These are phyloP conservation scores for Taenioides sp. DNA, from an alignment of 2,797 vertebrate species.

Conservation along the genomic window DNA sequence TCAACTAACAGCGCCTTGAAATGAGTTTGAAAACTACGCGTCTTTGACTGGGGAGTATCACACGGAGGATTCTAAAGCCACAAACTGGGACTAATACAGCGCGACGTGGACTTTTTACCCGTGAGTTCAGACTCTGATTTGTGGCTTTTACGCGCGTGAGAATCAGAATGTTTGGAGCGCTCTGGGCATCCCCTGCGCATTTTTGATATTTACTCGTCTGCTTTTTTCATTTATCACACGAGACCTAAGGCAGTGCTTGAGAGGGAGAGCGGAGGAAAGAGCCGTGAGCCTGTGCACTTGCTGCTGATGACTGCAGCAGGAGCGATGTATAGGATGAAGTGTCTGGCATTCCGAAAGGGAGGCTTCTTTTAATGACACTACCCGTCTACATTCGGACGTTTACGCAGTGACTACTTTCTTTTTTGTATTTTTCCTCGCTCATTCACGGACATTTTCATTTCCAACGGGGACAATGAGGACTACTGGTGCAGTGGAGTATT, in stretches of 20 bases:
- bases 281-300: slow-evolving; percentile 51
- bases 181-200: slow-evolving; percentile 28
- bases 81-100: slow-evolving; percentile 52
- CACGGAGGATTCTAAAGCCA: slow-evolving; percentile 33
- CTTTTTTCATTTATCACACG: slow-evolving; percentile 16
- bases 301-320: slow-evolving; percentile 69
- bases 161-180: slow-evolving; percentile 35
- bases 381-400: slow-evolving; percentile 25
- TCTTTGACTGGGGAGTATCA: slow-evolving; percentile 52
- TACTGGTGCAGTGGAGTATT: slow-evolving; percentile 81
- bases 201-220: slow-evolving; percentile 22
- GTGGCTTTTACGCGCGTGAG: slow-evolving; percentile 51
- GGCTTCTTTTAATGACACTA: slow-evolving; percentile 43
- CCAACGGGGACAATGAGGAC: slow-evolving; percentile 78
- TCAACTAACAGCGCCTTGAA: slow-evolving; percentile 34
- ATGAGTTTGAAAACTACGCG: slow-evolving; percentile 65
- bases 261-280: slow-evolving; percentile 21
- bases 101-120: slow-evolving; percentile 52
- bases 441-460: slow-evolving; percentile 43
- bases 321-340: slow-evolving; percentile 69
- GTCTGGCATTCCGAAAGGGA: slow-evolving; percentile 59
- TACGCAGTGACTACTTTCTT: slow-evolving; percentile 27
- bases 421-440: slow-evolving; percentile 18
- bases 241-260: slow-evolving; percentile 32
- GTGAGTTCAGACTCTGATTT: slow-evolving; percentile 43